Evolutionary conservation across 1,140 invertebrate species (phyloP), one percentile per base, ranked within the genome.

Genomic region (Artemia franciscana): DNA sequence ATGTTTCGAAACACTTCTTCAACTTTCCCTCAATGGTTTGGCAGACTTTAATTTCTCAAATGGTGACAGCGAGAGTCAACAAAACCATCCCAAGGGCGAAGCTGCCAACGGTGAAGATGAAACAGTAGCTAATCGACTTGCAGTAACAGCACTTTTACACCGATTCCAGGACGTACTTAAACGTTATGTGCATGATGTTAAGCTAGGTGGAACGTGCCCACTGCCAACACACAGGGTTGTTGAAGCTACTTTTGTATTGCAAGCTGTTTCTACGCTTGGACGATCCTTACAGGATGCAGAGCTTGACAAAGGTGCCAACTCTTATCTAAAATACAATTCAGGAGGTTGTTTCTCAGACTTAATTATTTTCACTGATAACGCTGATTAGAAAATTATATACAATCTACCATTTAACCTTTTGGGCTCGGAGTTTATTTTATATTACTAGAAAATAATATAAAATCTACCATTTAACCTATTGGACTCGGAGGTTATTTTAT

Each of bases 211-310:
- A 63, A 92, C 91, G 72, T 89, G 86, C 73, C 88, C 87, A 0
- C 74, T 94, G 62, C 88, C 91, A 12, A 86, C 91, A 71, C 90
- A 93, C 69, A 79, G 91, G 62, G 77, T 95, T 60, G 91, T 91
- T 3, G 93, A 97, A 76, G 92, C 96, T 72, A 89, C 90, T 39
- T 95, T 94, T 74, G 91, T 95, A 18, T 71, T 97, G 26, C 92
- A 95, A 76, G 92, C 92, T 57, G 83, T 96, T 59, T 87, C 90
- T 7, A 94, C 92, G 0, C 76, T 97, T 21, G 82, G 94, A 3
- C 81, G 86, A 24, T 91, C 91, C 5, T 80, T 96, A 72, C 92
- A 95, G 74, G 90, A 90, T 70, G 88, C 90, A 58, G 85, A 89
- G 25, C 78, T 82, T 59, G 82, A 81, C 28, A 89, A 88, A 79